Base-by-base conservation (phyloP, 2,888 invertebrate genomes). In the Rhagium mordax region DNA sequence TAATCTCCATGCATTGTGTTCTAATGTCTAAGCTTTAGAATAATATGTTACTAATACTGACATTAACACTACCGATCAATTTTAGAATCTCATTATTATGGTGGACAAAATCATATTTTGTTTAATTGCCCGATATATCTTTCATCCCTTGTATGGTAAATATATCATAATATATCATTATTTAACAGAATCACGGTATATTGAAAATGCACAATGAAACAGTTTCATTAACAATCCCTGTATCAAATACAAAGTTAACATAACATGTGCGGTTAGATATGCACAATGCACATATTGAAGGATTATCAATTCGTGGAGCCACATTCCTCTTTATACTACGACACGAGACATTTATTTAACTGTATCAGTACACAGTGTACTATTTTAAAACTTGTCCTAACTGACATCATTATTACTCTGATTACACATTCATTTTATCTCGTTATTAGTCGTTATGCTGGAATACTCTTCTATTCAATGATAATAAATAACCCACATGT, bases 351-450 rank as follows among this genome's bases (percentile, higher is more conserved):
- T 65, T 27, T 65, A 29, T 29, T 27, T 64, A 33, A 33, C 20
- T 8, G 65, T 51, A 41, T 65, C 65, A 20, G 33, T 27, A 20
- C 33, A 33, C 15, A 27, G 29, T 53, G 18, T 65, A 41, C 53
- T 53, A 24, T 65, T 51, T 53, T 65, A 53, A 53, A 53, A 65
- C 65, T 33, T 65, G 53, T 65, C 24, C 53, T 7, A 33, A 8
- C 53, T 65, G 65, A 65, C 65, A 53, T 51, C 27, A 48, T 64
- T 65, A 41, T 33, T 20, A 53, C 53, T 53, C 33, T 65, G 65
- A 65, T 29, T 65, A 49, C 49, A 51, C 24, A 29, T n/a, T 8
- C 24, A 24, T 33, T 64, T 61, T 64, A 64, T 64, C 64, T 49
- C 20, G 49, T n/a, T n/a, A n/a, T n/a, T n/a, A n/a, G n/a, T n/a